Conservation (phyloP, 2,888 invertebrate species). For the Lithosia quadra region DNA sequence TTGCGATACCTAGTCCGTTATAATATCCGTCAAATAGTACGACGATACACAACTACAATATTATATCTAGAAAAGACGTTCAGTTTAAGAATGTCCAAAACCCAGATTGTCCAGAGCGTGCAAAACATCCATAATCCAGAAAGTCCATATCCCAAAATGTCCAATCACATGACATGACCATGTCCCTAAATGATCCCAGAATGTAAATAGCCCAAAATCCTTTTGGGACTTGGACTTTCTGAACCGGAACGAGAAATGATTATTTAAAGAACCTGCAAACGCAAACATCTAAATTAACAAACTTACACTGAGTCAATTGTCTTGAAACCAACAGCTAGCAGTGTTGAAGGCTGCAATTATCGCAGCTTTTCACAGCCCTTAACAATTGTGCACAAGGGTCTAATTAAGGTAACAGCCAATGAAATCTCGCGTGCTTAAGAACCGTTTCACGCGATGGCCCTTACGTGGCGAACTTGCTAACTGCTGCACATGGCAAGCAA, state of each 20-base stretch:
- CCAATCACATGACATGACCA: too few relatives aligned
- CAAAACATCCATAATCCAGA: too few relatives aligned
- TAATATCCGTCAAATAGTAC: too few relatives aligned
- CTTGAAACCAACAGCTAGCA: slow-evolving; percentile 35
- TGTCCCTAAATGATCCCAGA: too few relatives aligned
- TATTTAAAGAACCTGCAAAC: not conserved
- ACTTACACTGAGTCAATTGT: slow-evolving; percentile 28
- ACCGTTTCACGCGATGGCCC: slow-evolving; percentile 65
- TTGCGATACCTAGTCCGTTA: too few relatives aligned
- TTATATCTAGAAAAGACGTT: too few relatives aligned
- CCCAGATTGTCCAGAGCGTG: too few relatives aligned
- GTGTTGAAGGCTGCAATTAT: slow-evolving; percentile 42
- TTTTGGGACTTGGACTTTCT: too few relatives aligned
- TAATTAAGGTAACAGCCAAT: slow-evolving; percentile 72
- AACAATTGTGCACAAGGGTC: slow-evolving; percentile 36
- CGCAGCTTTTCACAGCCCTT: slow-evolving; percentile 50
- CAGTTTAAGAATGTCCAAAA: too few relatives aligned
- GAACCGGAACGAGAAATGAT: not conserved
- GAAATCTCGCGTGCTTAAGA: slow-evolving; percentile 73
- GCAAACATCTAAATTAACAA: slow-evolving; percentile 12
- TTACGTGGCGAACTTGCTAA: slow-evolving; percentile 56
- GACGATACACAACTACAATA: too few relatives aligned
- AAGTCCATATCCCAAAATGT: too few relatives aligned
- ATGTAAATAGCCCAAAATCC: too few relatives aligned
- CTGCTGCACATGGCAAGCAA: slow-evolving; percentile 61